phyloP scores from a whole-genome alignment of 2,113 vertebrate species.

The Erythrocebus patas region DNA sequence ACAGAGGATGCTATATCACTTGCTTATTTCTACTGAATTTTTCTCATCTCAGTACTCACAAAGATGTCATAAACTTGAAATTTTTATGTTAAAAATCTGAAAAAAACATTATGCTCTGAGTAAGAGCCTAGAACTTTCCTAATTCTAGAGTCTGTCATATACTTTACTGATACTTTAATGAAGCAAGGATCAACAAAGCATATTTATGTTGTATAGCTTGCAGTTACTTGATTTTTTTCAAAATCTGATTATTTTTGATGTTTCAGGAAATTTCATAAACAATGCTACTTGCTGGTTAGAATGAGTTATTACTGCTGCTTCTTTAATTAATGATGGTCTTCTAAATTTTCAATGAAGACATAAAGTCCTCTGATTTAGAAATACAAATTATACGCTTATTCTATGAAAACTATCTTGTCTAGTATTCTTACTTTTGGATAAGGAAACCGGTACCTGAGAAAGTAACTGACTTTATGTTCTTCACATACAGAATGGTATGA shows the following conservation, averaged over 20 bases:
- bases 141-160: background rate
- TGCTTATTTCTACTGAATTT: background rate
- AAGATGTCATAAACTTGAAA: background rate
- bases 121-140: background rate
- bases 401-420: background rate
- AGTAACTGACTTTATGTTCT: background rate
- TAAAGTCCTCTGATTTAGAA: background rate
- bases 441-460: background rate
- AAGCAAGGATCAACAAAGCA: background rate
- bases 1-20: background rate
- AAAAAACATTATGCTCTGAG: background rate
- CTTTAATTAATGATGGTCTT: background rate
- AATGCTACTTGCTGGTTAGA: background rate
- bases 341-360: background rate
- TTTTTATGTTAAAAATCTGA: slow-evolving; percentile 20
- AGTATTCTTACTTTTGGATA: background rate
- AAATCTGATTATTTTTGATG: background rate
- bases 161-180: background rate
- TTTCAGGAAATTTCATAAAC: background rate
- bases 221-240: background rate
- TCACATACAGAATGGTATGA: background rate
- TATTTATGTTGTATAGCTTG: background rate
- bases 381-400: background rate
- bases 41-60: background rate
- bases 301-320: background rate